Conservation (phyloP, 92 coral and sea anemone species). For the Galaxea fascicularis region DNA sequence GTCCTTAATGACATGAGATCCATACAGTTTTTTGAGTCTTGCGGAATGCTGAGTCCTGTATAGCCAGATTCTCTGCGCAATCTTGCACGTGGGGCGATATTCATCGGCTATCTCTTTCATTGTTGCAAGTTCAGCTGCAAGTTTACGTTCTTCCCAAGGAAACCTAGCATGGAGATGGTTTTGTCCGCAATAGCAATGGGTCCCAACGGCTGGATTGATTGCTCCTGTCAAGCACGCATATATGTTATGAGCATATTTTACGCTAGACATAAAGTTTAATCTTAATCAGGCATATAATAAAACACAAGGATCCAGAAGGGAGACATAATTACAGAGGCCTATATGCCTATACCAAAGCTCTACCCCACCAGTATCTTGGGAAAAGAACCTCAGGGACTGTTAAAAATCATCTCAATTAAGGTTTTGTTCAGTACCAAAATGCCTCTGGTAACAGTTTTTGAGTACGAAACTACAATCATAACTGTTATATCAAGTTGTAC, state of each 20-base stretch:
- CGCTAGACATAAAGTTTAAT: too few species aligned
- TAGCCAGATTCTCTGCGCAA: slow-evolving; percentile 62
- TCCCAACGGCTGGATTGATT: slow-evolving; percentile 24
- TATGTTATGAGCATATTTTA: too few species aligned
- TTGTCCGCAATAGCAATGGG: slow-evolving; percentile 63
- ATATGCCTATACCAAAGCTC: too few species aligned
- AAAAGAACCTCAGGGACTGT: too few species aligned
- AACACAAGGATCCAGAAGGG: too few species aligned
- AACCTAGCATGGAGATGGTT: slow-evolving; percentile 65
- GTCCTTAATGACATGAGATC: slow-evolving; percentile 41
- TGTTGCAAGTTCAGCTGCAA: slow-evolving; percentile 47
- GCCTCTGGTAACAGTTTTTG: too few species aligned
- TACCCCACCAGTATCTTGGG: too few species aligned
- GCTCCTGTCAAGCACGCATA: background rate
- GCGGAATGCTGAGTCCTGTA: slow-evolving; percentile 63
- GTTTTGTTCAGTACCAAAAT: too few species aligned
- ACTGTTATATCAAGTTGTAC: background rate
- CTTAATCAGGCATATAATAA: too few species aligned
- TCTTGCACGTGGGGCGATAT: slow-evolving; percentile 65
- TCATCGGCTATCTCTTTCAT: slow-evolving; percentile 59
- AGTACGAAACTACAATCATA: too few species aligned
- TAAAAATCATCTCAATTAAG: too few species aligned
- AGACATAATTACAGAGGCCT: too few species aligned
- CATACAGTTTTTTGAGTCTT: slow-evolving; percentile 65
- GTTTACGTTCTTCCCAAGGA: slow-evolving; percentile 55